Evolutionary conservation across 2,113 vertebrate species (phyloP).

Genomic region (Pelecanus crispus): DNA sequence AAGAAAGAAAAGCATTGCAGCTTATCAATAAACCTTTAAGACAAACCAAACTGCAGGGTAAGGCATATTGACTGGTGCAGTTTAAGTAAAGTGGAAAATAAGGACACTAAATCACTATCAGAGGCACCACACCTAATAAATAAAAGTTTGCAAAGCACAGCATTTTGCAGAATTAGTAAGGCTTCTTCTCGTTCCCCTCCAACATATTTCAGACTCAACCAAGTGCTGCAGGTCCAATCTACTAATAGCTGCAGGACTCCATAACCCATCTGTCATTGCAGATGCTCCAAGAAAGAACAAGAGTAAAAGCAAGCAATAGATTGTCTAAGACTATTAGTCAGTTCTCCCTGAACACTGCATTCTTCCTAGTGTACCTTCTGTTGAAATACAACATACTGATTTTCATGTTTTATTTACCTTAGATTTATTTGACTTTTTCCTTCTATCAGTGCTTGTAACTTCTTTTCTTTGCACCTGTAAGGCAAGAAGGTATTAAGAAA

Average conservation of each 20-base stretch:
- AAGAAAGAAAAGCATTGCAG: neutral
- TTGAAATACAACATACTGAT: neutral
- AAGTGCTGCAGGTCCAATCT: neutral
- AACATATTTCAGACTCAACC: neutral
- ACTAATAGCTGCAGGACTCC: neutral
- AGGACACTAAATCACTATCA: neutral
- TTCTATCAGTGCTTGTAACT: constrained; percentile 79
- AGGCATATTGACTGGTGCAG: neutral
- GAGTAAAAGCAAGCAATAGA: neutral
- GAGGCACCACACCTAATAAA: constrained; percentile 34
- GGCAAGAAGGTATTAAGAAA: neutral
- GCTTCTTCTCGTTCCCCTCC: neutral
- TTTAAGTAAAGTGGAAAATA: neutral
- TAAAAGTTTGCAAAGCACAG: neutral
- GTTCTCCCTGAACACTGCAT: neutral
- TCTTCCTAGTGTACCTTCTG: neutral
- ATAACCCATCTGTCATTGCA: neutral
- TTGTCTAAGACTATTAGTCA: neutral
- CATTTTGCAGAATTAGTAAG: neutral
- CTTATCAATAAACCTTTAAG: neutral
- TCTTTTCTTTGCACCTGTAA: constrained; percentile 88
- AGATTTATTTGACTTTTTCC: constrained; percentile 88
- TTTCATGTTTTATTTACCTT: constrained; percentile 77
- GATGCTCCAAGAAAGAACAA: neutral
- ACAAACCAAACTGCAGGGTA: neutral